These are phyloP conservation scores for Tringa solitaria DNA, from an alignment of 2,113 vertebrate species.

Conservation along the genomic window DNA sequence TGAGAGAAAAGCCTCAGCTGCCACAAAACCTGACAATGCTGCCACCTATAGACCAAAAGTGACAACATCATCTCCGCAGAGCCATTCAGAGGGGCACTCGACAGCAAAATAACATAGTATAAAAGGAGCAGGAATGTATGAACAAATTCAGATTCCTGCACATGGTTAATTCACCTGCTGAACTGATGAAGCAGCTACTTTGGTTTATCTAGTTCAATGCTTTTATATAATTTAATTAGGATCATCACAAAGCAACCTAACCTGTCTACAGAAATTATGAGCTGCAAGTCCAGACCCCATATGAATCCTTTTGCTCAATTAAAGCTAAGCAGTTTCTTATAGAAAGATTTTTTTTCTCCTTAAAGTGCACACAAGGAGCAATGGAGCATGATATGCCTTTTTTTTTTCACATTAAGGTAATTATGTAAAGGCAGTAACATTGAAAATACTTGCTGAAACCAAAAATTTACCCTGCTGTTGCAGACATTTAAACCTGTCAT, in stretches of 20 bases:
- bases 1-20: not conserved
- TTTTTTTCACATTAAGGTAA: conserved; percentile 56
- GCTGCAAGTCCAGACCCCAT: conserved; percentile 60
- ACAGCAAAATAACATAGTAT: not conserved
- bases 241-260: conserved; percentile 57
- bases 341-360: not conserved
- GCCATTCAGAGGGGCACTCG: not conserved
- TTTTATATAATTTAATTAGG: conserved; percentile 70
- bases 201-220: conserved; percentile 52
- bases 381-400: conserved; percentile 40
- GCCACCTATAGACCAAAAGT: conserved; percentile 70
- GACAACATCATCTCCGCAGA: not conserved
- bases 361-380: conserved; percentile 58
- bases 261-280: conserved; percentile 67
- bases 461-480: conserved; percentile 62
- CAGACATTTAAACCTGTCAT: conserved; percentile 63
- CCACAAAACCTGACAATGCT: conserved; percentile 76
- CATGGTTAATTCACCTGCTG: conserved; percentile 43
- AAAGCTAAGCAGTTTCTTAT: conserved; percentile 58
- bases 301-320: conserved; percentile 74
- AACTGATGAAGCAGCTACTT: conserved; percentile 35
- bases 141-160: not conserved
- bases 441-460: conserved; percentile 66
- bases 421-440: conserved; percentile 64
- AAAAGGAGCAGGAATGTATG: not conserved